Conservation (phyloP, 2,888 invertebrate species). For the Ptychoptera albimana region DNA sequence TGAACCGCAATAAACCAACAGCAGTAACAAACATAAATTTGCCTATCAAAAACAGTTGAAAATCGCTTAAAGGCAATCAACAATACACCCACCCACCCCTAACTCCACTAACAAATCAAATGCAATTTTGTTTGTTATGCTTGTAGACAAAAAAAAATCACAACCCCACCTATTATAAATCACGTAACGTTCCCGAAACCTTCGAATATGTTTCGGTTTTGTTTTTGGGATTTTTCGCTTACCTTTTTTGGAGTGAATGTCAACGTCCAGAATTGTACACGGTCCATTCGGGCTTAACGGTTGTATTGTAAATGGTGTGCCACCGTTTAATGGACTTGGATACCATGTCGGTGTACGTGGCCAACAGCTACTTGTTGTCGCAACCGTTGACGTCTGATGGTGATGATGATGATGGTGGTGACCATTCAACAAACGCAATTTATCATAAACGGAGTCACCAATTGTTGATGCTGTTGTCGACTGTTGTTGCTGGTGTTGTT, state of each 20-base stretch:
- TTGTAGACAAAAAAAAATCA: too few species aligned
- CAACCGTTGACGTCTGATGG: constrained; percentile 10
- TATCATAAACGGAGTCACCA: constrained; percentile 21
- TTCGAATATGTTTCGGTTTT: too few species aligned
- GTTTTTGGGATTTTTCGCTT: constrained; percentile 1
- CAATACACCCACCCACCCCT: too few species aligned
- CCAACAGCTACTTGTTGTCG: constrained; percentile 16
- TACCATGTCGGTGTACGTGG: constrained; percentile 25
- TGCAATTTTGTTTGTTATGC: too few species aligned
- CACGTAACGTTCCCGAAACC: too few species aligned
- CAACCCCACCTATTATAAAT: too few species aligned
- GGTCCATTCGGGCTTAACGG: constrained; percentile 12
- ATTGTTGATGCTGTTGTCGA: constrained; percentile 2
- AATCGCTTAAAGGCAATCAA: too few species aligned
- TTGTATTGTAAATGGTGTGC: constrained; percentile 14
- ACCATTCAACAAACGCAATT: constrained; percentile 22
- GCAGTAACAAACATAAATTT: too few species aligned
- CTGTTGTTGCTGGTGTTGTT: constrained; percentile 2
- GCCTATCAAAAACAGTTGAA: too few species aligned
- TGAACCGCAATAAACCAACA: too few species aligned
- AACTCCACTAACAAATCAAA: too few species aligned
- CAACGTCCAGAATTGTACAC: constrained; percentile 11
- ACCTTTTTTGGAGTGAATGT: constrained; percentile 12
- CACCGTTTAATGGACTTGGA: constrained; percentile 20
- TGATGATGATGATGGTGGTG: constrained; percentile 14